A percentile compares a stretch with the other conserved stretches of the same genome.
These are phyloP conservation scores for Trididemnum miniatum DNA, from an alignment of 23 tunicate species.

Conservation along the genomic window DNA sequence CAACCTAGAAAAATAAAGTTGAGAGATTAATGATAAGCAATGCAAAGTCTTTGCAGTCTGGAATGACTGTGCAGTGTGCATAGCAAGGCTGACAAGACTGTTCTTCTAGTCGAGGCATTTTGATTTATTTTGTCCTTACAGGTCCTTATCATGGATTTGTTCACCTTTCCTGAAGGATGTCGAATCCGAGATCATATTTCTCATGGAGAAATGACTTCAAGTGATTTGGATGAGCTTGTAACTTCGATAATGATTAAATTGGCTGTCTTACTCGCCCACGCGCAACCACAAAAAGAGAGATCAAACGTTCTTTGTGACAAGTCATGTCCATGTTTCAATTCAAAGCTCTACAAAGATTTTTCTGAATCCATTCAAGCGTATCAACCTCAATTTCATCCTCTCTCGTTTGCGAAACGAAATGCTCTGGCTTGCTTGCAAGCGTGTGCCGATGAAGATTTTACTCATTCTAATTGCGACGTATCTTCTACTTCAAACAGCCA, in stretches of 20 bases:
- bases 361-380: neutral
- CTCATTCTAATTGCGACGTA: neutral
- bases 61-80: too few relatives aligned
- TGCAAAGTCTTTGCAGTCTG: too few relatives aligned
- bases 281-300: neutral
- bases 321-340: neutral
- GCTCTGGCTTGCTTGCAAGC: slow-evolving; percentile 3
- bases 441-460: neutral
- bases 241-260: slow-evolving; percentile 24
- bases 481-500: neutral
- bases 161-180: slow-evolving; percentile 30
- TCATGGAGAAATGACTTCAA: slow-evolving; percentile 44
- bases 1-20: too few relatives aligned
- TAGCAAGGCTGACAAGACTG: too few relatives aligned
- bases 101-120: too few relatives aligned
- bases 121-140: too few relatives aligned
- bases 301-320: neutral
- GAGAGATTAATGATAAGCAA: too few relatives aligned
- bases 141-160: slow-evolving; percentile 42
- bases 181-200: slow-evolving; percentile 59
- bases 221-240: slow-evolving; percentile 16
- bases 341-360: neutral
- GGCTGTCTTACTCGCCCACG: slow-evolving; percentile 11
- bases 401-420: slow-evolving; percentile 34
- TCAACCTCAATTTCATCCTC: slow-evolving; percentile 48